Evolutionary conservation across 1,140 invertebrate species (phyloP).

Genomic region (Choristoneura fumiferana): DNA sequence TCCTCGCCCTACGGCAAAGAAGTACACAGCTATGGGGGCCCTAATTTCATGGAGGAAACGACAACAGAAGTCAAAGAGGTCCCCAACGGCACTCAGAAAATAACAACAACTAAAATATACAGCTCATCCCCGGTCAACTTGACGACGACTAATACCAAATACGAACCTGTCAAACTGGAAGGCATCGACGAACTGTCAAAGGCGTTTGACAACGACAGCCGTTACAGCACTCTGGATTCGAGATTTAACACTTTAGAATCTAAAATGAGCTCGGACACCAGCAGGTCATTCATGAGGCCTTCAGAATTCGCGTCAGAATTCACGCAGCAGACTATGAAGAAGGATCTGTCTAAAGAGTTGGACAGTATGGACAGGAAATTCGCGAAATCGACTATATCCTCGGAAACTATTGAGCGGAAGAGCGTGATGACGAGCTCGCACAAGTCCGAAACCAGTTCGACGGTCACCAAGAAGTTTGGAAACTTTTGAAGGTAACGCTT

Average conservation of each 20-base stretch:
- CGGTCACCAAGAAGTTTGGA: constrained; percentile 76
- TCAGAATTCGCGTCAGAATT: constrained; percentile 66
- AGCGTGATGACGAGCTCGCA: constrained; percentile 76
- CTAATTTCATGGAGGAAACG: constrained; percentile 73
- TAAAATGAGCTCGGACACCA: constrained; percentile 71
- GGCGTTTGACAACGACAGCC: constrained; percentile 68
- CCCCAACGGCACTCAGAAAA: constrained; percentile 75
- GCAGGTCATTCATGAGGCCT: constrained; percentile 74
- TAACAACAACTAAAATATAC: constrained; percentile 76
- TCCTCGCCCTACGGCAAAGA: constrained; percentile 67
- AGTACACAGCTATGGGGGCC: constrained; percentile 59
- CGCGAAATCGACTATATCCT: constrained; percentile 71
- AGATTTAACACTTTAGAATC: constrained; percentile 70
- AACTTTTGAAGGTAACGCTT: constrained; percentile 60
- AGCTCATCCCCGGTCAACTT: constrained; percentile 74
- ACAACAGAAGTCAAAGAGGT: constrained; percentile 76
- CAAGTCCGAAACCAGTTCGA: constrained; percentile 73
- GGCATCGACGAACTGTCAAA: constrained; percentile 73
- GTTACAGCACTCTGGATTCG: constrained; percentile 68
- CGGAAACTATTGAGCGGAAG: constrained; percentile 74
- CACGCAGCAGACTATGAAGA: constrained; percentile 51
- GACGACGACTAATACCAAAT: constrained; percentile 73
- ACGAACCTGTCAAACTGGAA: constrained; percentile 69
- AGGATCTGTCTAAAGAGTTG: constrained; percentile 68
- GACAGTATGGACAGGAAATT: constrained; percentile 71